Percentiles rank a stretch among this genome's conserved stretches.
These are phyloP conservation scores for Napeogenes inachia DNA, from an alignment of 2,888 invertebrate genomes.

Conservation along the genomic window DNA sequence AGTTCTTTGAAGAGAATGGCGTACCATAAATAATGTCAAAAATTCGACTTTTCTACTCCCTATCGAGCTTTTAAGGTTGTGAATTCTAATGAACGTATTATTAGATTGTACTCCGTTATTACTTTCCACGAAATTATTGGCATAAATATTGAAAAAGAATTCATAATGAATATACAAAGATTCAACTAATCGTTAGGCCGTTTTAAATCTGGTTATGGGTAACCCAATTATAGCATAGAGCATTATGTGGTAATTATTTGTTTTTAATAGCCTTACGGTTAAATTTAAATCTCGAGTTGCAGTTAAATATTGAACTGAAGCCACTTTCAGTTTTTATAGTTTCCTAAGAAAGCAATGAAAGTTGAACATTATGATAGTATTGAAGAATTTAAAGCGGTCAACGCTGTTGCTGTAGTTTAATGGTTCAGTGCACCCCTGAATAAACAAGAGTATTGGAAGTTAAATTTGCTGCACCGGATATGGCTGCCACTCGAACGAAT, in stretches of 20 bases:
- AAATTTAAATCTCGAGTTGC: constrained; percentile 46
- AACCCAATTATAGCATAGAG: constrained; percentile 11
- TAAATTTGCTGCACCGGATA: constrained; percentile 76
- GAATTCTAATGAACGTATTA: constrained; percentile 59
- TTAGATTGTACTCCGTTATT: too few relatives aligned
- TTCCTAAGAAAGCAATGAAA: constrained; percentile 74
- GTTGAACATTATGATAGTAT: constrained; percentile 72
- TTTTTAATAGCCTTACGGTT: constrained; percentile 47
- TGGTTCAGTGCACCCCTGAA: constrained; percentile 76
- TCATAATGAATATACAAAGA: too few relatives aligned
- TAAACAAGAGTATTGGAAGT: constrained; percentile 71
- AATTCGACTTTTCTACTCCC: constrained; percentile 61
- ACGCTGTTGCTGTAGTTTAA: constrained; percentile 65
- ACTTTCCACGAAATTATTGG: too few relatives aligned
- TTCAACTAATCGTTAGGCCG: neutral
- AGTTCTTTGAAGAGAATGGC: constrained; percentile 73
- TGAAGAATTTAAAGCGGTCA: constrained; percentile 72
- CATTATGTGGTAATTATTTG: constrained; percentile 22
- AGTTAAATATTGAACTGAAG: constrained; percentile 60
- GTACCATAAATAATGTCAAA: constrained; percentile 70
- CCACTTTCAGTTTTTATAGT: constrained; percentile 66
- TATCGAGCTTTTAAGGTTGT: constrained; percentile 57
- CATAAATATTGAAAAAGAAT: too few relatives aligned
- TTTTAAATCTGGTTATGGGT: constrained; percentile 12
- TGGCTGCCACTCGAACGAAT: constrained; percentile 69